Percentiles rank a stretch among this genome's conserved stretches.
phyloP scores from a whole-genome alignment of 2,888 invertebrate genomes.

The Aquatica leii region DNA sequence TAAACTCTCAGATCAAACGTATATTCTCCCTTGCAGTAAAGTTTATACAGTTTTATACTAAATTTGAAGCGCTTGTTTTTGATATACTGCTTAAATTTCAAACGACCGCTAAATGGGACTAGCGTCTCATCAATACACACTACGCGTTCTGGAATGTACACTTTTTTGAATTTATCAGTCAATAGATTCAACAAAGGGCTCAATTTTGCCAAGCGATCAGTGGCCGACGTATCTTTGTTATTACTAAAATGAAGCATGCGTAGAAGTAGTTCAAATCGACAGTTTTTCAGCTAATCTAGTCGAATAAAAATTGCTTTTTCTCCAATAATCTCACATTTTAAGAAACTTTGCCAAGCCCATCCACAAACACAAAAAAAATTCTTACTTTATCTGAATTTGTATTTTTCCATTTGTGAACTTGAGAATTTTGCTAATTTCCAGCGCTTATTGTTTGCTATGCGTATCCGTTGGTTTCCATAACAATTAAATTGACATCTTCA shows the following conservation, averaged over 20 bases:
- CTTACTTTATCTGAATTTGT: slow-evolving; percentile 26
- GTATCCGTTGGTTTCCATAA: slow-evolving; percentile 20
- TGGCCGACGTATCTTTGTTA: slow-evolving; percentile 25
- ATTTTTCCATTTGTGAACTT: slow-evolving; percentile 24
- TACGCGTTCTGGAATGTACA: too few relatives aligned
- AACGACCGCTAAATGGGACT: neutral
- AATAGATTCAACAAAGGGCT: too few relatives aligned
- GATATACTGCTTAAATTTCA: neutral
- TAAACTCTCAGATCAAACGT: neutral
- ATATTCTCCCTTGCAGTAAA: neutral
- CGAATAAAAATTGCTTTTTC: slow-evolving; percentile 17
- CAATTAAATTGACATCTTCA: too few relatives aligned
- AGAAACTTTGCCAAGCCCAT: slow-evolving; percentile 38
- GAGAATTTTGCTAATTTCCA: too few relatives aligned
- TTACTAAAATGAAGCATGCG: too few relatives aligned
- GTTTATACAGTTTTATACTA: neutral
- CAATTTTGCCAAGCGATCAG: too few relatives aligned
- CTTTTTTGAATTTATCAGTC: too few relatives aligned
- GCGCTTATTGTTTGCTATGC: slow-evolving; percentile 16
- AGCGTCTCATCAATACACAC: neutral
- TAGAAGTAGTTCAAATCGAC: slow-evolving; percentile 29
- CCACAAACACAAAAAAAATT: slow-evolving; percentile 36
- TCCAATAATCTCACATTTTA: slow-evolving; percentile 34
- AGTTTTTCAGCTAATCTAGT: slow-evolving; percentile 19
- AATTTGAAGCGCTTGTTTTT: neutral